These are phyloP conservation scores for Drosophila funebris DNA, from an alignment of 1,140 invertebrate species.

Conservation along the genomic window DNA sequence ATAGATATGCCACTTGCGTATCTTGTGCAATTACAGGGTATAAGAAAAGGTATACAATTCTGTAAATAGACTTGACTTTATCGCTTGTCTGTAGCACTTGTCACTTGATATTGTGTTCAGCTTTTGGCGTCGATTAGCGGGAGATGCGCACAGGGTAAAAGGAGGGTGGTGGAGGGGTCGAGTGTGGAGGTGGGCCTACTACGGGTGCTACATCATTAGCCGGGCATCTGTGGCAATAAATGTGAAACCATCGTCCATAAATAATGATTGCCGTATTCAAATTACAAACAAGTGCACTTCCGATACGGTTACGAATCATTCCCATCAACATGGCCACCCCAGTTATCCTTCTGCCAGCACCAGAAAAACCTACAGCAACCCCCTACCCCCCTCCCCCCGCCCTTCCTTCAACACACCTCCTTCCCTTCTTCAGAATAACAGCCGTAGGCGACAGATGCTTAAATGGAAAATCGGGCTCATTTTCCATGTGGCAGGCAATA, in stretches of 20 bases:
- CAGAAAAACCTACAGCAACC: too few species aligned
- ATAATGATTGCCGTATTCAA: constrained; percentile 75
- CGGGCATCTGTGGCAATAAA: constrained; percentile 11
- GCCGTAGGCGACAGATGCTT: constrained; percentile 64
- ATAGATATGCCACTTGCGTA: background rate
- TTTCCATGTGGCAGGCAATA: constrained; percentile 24
- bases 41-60: background rate
- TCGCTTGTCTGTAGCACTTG: constrained; percentile 21
- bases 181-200: too few species aligned
- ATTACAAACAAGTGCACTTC: constrained; percentile 55
- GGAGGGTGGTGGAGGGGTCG: background rate
- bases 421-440: constrained; percentile 3
- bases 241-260: constrained; percentile 50
- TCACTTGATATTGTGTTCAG: constrained; percentile 48
- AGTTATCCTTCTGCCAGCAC: too few species aligned
- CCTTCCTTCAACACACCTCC: background rate
- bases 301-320: constrained; percentile 9
- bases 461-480: constrained; percentile 56
- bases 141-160: background rate
- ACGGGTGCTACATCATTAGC: constrained; percentile 25
- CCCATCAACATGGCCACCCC: constrained; percentile 2
- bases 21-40: constrained; percentile 23
- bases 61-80: background rate
- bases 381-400: background rate
- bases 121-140: constrained; percentile 62